Evolutionary conservation across 2,797 vertebrate genomes (phyloP).

Genomic region (Parauchenoglanis punctatus): DNA sequence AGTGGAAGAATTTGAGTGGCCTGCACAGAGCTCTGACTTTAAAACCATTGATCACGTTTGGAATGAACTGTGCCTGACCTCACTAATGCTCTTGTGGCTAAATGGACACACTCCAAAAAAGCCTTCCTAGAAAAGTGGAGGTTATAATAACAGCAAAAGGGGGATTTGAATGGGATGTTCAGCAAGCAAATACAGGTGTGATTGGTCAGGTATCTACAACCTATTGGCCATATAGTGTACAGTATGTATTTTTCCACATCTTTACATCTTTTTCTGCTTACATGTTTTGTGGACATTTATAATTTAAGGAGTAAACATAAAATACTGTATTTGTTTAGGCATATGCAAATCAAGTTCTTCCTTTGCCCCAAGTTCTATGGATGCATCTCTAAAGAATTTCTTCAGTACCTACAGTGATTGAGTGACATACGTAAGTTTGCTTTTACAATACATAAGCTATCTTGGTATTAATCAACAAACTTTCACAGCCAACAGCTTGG

Average conservation of each 20-base stretch:
- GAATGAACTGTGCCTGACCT: background rate
- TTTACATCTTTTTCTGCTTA: background rate
- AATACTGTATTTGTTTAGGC: background rate
- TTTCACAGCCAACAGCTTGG: slow-evolving; percentile 23
- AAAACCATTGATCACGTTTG: slow-evolving; percentile 5
- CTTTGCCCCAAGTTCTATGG: background rate
- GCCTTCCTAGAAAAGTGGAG: background rate
- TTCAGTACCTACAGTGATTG: background rate
- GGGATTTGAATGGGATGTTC: background rate
- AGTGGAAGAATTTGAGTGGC: background rate
- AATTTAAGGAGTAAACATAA: background rate
- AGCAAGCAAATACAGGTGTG: background rate
- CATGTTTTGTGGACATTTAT: background rate
- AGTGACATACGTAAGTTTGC: background rate
- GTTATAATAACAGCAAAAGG: background rate
- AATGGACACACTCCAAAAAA: background rate
- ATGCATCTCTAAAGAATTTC: slow-evolving; percentile 9
- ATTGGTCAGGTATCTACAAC: background rate
- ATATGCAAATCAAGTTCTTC: slow-evolving; percentile 1
- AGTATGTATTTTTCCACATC: background rate
- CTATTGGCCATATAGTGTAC: background rate
- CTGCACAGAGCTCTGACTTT: background rate
- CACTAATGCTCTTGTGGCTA: background rate
- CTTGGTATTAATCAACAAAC: slow-evolving; percentile 31
- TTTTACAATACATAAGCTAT: background rate